Conservation (phyloP, 2,113 vertebrate genomes). For the Carassius gibelio region DNA sequence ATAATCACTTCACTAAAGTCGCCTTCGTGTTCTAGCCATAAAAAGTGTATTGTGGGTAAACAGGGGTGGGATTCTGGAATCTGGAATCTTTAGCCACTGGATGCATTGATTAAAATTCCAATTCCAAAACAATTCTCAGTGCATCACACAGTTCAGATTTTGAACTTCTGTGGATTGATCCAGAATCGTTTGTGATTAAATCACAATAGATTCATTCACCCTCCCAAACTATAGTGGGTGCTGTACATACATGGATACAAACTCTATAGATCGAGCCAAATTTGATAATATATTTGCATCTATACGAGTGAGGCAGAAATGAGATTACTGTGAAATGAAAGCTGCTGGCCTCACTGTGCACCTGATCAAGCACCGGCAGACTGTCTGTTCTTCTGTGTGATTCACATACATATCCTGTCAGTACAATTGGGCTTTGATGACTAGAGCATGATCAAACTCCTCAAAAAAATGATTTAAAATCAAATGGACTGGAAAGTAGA, state of each 20-base stretch:
- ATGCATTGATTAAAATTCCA: background rate
- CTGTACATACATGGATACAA: background rate
- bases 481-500: background rate
- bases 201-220: background rate
- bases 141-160: background rate
- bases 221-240: background rate
- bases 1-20: background rate
- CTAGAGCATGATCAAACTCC: conserved; percentile 16
- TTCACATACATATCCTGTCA: conserved; percentile 6
- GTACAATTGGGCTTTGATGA: conserved; percentile 23
- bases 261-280: conserved; percentile 8
- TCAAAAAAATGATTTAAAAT: background rate
- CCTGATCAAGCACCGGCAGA: conserved; percentile 3
- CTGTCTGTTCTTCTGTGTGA: conserved; percentile 7
- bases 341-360: background rate
- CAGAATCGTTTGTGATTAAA: background rate
- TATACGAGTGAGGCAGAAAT: conserved; percentile 3
- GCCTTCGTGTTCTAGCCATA: background rate
- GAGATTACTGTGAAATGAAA: background rate
- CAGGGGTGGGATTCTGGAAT: background rate
- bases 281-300: conserved; percentile 26
- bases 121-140: background rate
- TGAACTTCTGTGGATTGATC: background rate
- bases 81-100: background rate
- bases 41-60: background rate